phyloP scores from a whole-genome alignment of 2,113 vertebrate species.

The Uropsilus gracilis region DNA sequence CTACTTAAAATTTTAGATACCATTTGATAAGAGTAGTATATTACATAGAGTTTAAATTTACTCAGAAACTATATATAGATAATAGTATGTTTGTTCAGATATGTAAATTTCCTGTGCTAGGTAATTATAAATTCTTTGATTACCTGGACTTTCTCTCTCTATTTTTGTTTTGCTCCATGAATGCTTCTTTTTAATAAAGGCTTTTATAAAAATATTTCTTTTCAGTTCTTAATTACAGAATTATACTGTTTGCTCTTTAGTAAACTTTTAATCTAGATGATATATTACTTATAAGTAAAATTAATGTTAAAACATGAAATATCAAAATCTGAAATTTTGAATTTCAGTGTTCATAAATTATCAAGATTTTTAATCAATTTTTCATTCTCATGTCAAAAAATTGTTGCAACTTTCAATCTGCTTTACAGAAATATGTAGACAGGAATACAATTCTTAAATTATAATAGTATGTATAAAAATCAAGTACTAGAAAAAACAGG shows the following conservation, averaged over 20 bases:
- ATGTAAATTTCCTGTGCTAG: slow-evolving; percentile 13
- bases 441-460: slow-evolving; percentile 2
- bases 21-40: background rate
- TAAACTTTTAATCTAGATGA: background rate
- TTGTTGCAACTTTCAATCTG: slow-evolving; percentile 3
- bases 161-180: background rate
- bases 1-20: slow-evolving; percentile 1
- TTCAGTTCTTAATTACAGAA: slow-evolving; percentile 28
- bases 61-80: background rate
- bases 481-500: slow-evolving; percentile 50
- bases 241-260: background rate
- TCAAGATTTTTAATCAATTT: slow-evolving; percentile 9
- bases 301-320: slow-evolving; percentile 17
- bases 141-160: slow-evolving; percentile 8
- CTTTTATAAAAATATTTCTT: background rate
- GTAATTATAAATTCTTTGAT: slow-evolving; percentile 11
- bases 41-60: slow-evolving; percentile 30
- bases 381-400: slow-evolving; percentile 34
- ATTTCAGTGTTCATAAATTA: background rate
- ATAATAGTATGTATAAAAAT: background rate
- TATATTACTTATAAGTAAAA: background rate
- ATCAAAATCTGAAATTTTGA: background rate
- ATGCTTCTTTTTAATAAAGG: background rate
- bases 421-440: background rate
- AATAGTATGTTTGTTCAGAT: slow-evolving; percentile 36